These are phyloP conservation scores for Gila robusta DNA, from an alignment of 2,797 vertebrate species.

Conservation along the genomic window DNA sequence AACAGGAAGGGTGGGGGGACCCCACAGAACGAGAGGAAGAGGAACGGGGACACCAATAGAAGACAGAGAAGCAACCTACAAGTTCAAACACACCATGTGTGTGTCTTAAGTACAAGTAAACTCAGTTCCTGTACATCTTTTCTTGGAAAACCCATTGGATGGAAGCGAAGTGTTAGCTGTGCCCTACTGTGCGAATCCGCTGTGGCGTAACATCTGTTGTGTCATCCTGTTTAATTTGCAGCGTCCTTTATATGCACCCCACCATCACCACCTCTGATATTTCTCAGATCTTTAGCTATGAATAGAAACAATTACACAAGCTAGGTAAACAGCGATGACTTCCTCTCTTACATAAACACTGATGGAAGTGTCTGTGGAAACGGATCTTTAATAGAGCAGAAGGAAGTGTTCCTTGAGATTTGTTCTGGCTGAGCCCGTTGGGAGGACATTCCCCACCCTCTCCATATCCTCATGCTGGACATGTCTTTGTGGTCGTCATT, in stretches of 20 bases:
- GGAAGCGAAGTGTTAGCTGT: neutral
- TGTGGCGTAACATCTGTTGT: slow-evolving; percentile 39
- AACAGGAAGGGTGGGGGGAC: slow-evolving; percentile 52
- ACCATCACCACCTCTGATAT: slow-evolving; percentile 24
- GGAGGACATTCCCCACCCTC: slow-evolving; percentile 61
- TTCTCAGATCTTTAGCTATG: slow-evolving; percentile 52
- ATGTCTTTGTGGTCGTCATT: slow-evolving; percentile 61
- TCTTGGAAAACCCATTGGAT: slow-evolving; percentile 1
- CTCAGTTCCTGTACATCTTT: slow-evolving; percentile 9
- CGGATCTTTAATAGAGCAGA: slow-evolving; percentile 51
- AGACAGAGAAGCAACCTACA: slow-evolving; percentile 24
- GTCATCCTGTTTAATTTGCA: slow-evolving; percentile 35
- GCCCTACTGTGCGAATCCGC: neutral
- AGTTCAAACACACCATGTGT: neutral
- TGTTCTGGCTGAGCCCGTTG: slow-evolving; percentile 47
- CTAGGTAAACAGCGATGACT: slow-evolving; percentile 58
- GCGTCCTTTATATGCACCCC: slow-evolving; percentile 24
- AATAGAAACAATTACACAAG: slow-evolving; percentile 56
- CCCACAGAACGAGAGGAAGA: slow-evolving; percentile 54
- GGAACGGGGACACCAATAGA: slow-evolving; percentile 57
- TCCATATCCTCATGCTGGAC: slow-evolving; percentile 59
- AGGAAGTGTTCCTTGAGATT: slow-evolving; percentile 63
- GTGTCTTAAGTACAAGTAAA: slow-evolving; percentile 6
- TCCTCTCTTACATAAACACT: slow-evolving; percentile 58
- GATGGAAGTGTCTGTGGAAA: slow-evolving; percentile 52